Conservation (phyloP, 2,113 vertebrate species). For the Archilochus colubris region DNA sequence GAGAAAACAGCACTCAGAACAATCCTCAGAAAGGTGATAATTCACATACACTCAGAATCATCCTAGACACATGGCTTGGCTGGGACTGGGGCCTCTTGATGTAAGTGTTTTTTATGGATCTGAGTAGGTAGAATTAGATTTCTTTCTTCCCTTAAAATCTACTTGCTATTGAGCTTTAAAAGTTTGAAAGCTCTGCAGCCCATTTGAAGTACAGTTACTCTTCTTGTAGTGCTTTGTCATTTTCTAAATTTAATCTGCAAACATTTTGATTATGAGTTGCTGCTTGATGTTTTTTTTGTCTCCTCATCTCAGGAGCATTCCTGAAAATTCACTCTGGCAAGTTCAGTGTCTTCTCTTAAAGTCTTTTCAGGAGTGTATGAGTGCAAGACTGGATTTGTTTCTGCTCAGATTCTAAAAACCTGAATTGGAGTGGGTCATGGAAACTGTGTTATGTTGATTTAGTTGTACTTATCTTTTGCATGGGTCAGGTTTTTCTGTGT, state of each 20-base stretch:
- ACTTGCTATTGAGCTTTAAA: not conserved
- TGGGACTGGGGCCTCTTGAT: not conserved
- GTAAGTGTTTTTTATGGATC: not conserved
- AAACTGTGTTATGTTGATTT: not conserved
- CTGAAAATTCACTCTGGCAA: conserved; percentile 1
- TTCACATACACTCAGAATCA: not conserved
- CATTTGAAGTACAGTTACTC: not conserved
- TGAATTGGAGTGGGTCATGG: not conserved
- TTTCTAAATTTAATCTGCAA: not conserved
- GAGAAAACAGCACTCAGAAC: not conserved
- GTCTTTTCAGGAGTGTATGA: not conserved
- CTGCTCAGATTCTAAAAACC: not conserved
- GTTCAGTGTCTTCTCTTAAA: not conserved
- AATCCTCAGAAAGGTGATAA: conserved; percentile 57
- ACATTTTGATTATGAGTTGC: not conserved
- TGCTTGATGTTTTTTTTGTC: not conserved
- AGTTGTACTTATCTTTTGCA: not conserved
- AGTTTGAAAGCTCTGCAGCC: conserved; percentile 27
- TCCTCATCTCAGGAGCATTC: not conserved
- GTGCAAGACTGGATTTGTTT: not conserved
- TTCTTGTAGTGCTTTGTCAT: not conserved
- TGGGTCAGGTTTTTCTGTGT: not conserved
- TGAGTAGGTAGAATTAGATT: conserved; percentile 10
- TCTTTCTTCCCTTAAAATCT: conserved; percentile 43
- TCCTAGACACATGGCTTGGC: not conserved